Base-by-base conservation (phyloP, 2,888 invertebrate species). In the Aplocera efformata region DNA sequence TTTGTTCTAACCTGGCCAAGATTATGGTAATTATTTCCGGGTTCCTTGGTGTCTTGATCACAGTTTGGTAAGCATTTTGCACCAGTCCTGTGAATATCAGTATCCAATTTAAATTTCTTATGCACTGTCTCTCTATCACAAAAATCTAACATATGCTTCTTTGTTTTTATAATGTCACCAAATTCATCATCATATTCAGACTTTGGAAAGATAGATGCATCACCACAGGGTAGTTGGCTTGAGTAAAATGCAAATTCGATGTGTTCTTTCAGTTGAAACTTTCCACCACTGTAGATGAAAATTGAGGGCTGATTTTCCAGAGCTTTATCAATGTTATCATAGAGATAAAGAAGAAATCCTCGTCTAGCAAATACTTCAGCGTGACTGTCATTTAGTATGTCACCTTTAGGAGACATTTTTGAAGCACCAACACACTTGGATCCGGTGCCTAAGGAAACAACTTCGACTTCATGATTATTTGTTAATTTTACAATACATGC, bases 221-320 rank as follows among this genome's bases (percentile, higher is more conserved):
- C 98, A 0, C 98, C 98, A 82, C 98, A 98, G 9, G 98, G 98
- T 24, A 94, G 90, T 69, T 96, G 95, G 32, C 96, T 96, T 20
- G 94, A 92, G 63, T 94, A 96, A 64, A 98, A 94, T 70, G 96
- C 94, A 76, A 96, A 96, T 17, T 90, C 85, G 13, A 95, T 72
- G 24, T 84, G 83, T 2, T 88, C 60, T 57, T 90, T 90, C 0
- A 95, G 47, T 37, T 63, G 61, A 58, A 91, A 91, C 43, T 71
- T 73, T n/a, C 57, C 50, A 1, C 68, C 50, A 24, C 64, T 60
- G 25, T 60, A 32, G 17, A 24, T 41, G 54, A 86, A 82, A 60
- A 88, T 73, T 10, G 85, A 80, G 8, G 54, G 24, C 42, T 72
- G 58, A 9, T 60, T 67, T 6, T 72, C 60, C 30, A 84, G 43